Conservation (phyloP, 1,140 invertebrate genomes). For the Cyclargus thomasi region DNA sequence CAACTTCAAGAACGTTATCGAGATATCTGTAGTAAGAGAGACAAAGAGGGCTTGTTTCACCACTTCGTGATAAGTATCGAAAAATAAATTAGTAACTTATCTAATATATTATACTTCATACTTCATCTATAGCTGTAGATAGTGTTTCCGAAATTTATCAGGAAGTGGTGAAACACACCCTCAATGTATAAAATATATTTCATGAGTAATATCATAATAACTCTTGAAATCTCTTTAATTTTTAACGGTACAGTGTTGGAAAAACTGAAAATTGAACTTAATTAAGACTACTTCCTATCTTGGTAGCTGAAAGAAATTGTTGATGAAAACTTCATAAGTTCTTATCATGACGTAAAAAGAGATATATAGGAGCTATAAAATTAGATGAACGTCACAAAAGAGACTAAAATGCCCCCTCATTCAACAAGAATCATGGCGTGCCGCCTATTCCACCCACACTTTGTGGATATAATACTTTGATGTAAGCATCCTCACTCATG, state of each 20-base stretch:
- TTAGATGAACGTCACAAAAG: not conserved
- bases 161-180: too few relatives aligned
- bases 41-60: too few relatives aligned
- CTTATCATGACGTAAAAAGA: not conserved
- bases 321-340: not conserved
- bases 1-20: not conserved
- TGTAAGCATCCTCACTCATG: not conserved
- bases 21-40: not conserved
- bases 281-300: not conserved
- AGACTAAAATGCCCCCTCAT: not conserved
- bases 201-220: too few relatives aligned
- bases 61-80: too few relatives aligned
- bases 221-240: not conserved
- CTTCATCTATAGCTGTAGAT: too few relatives aligned
- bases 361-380: not conserved
- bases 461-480: not conserved
- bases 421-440: not conserved
- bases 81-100: too few relatives aligned
- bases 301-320: not conserved
- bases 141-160: too few relatives aligned
- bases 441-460: not conserved
- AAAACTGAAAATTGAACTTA: not conserved
- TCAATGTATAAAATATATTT: too few relatives aligned
- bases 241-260: too few relatives aligned
- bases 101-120: too few relatives aligned